Conservation (phyloP, 1,140 invertebrate genomes). For the Drosophila parvula region DNA sequence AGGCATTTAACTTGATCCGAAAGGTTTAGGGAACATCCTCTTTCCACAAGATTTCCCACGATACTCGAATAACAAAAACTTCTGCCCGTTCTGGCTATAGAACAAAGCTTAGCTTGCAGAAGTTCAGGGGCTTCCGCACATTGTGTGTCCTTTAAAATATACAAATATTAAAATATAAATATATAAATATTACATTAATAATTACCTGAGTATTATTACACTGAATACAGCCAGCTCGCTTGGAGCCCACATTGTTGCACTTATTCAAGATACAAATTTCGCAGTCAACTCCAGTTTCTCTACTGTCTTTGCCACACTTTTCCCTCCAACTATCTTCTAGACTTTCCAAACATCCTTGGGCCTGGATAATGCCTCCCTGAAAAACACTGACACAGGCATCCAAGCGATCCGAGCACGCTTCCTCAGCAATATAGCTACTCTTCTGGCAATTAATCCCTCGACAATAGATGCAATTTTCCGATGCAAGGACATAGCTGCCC, state of each 20-base stretch:
- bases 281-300: slow-evolving; percentile 28
- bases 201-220: slow-evolving; percentile 55
- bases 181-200: neutral
- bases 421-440: slow-evolving; percentile 50
- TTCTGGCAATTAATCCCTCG: slow-evolving; percentile 73
- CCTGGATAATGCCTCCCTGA: slow-evolving; percentile 46
- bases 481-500: slow-evolving; percentile 27
- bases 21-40: slow-evolving; percentile 59
- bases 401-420: slow-evolving; percentile 56
- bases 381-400: slow-evolving; percentile 74
- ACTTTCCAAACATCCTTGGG: slow-evolving; percentile 64
- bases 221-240: slow-evolving; percentile 58
- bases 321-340: slow-evolving; percentile 35
- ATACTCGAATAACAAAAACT: slow-evolving; percentile 61
- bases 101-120: slow-evolving; percentile 45
- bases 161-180: neutral
- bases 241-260: slow-evolving; percentile 61
- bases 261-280: slow-evolving; percentile 56
- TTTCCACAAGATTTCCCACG: slow-evolving; percentile 30
- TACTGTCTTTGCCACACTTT: slow-evolving; percentile 3
- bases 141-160: slow-evolving; percentile 38
- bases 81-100: slow-evolving; percentile 55
- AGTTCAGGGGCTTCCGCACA: slow-evolving; percentile 41
- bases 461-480: slow-evolving; percentile 62
- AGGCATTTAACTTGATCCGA: slow-evolving; percentile 57